A percentile compares a stretch with the other conserved stretches of the same genome.
Evolutionary conservation across 53 echinoderm and acorn worm genomes (phyloP).

Genomic region (Luidia sarsii): DNA sequence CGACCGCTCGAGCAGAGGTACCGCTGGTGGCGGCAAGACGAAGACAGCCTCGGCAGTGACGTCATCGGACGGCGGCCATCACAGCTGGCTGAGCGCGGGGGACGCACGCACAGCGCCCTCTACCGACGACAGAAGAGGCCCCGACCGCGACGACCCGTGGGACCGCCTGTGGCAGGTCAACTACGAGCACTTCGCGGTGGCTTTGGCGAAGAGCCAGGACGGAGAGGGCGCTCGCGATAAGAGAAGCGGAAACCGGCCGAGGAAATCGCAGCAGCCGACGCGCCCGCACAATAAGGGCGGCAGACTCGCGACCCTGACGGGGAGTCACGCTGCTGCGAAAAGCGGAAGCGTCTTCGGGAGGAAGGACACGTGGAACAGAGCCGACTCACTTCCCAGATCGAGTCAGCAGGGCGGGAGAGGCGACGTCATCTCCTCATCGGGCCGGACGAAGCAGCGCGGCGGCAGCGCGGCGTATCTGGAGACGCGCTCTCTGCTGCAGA

Average conservation of each 20-base stretch:
- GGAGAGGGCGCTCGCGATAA: not conserved
- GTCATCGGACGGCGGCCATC: too few species aligned
- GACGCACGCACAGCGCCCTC: too few species aligned
- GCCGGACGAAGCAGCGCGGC: too few species aligned
- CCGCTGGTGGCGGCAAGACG: too few species aligned
- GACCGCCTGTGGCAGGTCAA: conserved; percentile 27
- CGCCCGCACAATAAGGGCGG: too few species aligned
- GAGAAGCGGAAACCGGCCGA: not conserved
- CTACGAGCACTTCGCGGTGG: not conserved
- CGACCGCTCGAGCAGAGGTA: too few species aligned
- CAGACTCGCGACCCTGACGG: too few species aligned
- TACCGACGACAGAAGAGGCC: too few species aligned
- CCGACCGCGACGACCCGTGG: not conserved
- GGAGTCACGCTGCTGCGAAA: too few species aligned
- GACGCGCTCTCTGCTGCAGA: not conserved
- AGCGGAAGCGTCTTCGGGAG: not conserved
- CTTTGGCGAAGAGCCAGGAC: not conserved
- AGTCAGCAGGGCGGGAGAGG: not conserved
- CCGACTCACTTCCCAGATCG: not conserved
- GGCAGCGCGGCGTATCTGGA: conserved; percentile 7
- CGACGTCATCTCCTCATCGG: not conserved
- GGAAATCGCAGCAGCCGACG: too few species aligned
- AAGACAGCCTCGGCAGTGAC: too few species aligned
- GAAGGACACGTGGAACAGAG: not conserved
- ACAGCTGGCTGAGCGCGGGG: too few species aligned